Evolutionary conservation across 1,140 invertebrate genomes (phyloP).

Genomic region (Neoseiulus cucumeris): DNA sequence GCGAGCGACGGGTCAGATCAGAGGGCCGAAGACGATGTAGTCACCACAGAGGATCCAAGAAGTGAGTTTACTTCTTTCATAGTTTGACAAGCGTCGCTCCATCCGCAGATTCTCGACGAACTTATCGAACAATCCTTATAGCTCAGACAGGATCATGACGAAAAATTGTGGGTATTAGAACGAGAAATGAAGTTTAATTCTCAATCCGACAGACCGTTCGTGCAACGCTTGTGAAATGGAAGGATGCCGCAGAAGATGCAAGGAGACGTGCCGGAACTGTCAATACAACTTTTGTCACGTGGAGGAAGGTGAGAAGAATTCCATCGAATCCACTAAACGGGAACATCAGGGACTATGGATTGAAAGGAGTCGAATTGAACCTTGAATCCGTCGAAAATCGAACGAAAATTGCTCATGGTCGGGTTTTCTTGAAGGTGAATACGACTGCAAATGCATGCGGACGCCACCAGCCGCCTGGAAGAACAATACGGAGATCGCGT

Average conservation of each 20-base stretch:
- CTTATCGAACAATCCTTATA: background rate
- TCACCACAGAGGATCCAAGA: background rate
- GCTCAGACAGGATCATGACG: background rate
- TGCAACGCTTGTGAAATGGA: background rate
- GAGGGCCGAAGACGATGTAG: background rate
- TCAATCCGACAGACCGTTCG: background rate
- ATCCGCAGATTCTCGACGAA: background rate
- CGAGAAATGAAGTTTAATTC: background rate
- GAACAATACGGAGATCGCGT: too few relatives aligned
- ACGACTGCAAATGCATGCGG: too few relatives aligned
- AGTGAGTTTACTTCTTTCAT: background rate
- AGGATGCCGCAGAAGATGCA: background rate
- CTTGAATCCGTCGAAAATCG: too few relatives aligned
- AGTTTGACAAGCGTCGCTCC: background rate
- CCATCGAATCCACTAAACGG: too few relatives aligned
- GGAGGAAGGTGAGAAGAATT: background rate
- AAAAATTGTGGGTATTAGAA: background rate
- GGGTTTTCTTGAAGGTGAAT: too few relatives aligned
- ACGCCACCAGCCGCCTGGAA: too few relatives aligned
- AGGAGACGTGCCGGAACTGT: background rate
- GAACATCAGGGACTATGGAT: too few relatives aligned
- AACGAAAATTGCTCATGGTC: too few relatives aligned
- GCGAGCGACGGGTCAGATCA: too few relatives aligned
- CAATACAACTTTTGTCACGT: slow-evolving; percentile 6
- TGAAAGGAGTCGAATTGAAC: too few relatives aligned